Evolutionary conservation across 2,797 vertebrate species (phyloP), one percentile per base, ranked within the genome.

Genomic region (Euthynnus affinis): DNA sequence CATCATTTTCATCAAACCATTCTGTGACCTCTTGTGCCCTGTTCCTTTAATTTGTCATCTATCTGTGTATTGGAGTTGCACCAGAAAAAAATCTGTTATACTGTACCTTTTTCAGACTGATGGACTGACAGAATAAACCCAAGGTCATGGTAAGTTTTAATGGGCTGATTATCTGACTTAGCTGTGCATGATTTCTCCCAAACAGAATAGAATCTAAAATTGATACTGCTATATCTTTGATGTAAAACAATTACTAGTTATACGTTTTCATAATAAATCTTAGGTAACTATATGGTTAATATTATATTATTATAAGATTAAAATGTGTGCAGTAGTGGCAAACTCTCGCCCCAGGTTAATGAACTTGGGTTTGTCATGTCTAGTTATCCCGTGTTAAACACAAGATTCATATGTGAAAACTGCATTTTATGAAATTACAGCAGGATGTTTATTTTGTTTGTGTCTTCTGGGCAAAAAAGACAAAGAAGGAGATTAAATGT

Each of bases 401-500:
- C 18, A 14, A n/a, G 4, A 0, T 40, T 22, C 17, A 3, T 3
- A 27, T 53, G 13, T 59, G 46, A 25, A 60, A 42, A 60, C 12
- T 29, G 46, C 27, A 29, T 25, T 4, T 12, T 1, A 23, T 17
- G 3, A 63, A 52, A 46, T 22, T 0, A 49, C 27, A 63, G 22
- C 18, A 27, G 25, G 22, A 56, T 52, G 49, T 22, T 12, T 58
- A 13, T 48, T 73, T 22, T 6, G 1, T 25, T 65, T n/a, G n/a
- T 52, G 22, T 67, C 51, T 58, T 6, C 6, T 3, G 49, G 63
- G 44, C 13, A 66, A 61, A 57, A 20, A 3, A 71, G n/a, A 65
- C 27, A 73, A 53, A 63, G 18, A 69, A 44, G 5, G 20, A n/a
- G 61, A 65, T 68, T 64, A 44, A 64, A 79, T 5, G 66, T 9